Base-by-base conservation (phyloP, 2,797 vertebrate genomes). In the Bufotes viridis region DNA sequence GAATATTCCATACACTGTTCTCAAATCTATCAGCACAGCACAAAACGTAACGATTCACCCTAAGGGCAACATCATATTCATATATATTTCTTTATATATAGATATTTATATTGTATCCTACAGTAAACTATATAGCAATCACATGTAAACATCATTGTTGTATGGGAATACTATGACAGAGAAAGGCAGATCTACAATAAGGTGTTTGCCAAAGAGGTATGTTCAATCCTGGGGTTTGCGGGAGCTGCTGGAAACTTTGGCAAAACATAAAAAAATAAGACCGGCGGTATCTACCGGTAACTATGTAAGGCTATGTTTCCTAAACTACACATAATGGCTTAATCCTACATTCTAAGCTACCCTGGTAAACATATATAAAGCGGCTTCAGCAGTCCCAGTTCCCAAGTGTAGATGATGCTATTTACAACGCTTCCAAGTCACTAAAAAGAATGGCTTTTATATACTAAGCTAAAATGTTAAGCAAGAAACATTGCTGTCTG, bases 141-240 rank as follows among this genome's bases (percentile, higher is more conserved):
- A 95, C 96, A 94, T 93, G 93, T 95, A 95, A 95, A 96, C 95
- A 95, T 94, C 93, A 93, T 92, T 60, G 90, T 94, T 90, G 91
- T 94, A 93, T 94, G 93, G 94, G 94, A 94, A 95, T 92, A 94
- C 94, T 91, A 95, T 93, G 93, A 95, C 93, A 93, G 93, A 94
- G 93, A 94, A 94, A 95, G 94, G 94, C 94, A 95, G 92, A 94
- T 93, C 95, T 95, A 95, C 92, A 91, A 92, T 87, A 93, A 95
- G 94, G 92, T 93, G 94, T 92, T 94, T 95, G 94, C 93, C 94
- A 94, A 90, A 76, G 92, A 93, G 94, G 91, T 93, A 94, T 93
- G 93, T 92, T 94, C 93, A 89, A 91, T 93, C 93, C 75, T 83
- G 70, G 69, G 53, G 51, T 91, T 90, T 84, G 90, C 90, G 91